A percentile compares a stretch with the other conserved stretches of the same genome.
Evolutionary conservation across 2,113 vertebrate genomes (phyloP).

Genomic region (Proteles cristata): DNA sequence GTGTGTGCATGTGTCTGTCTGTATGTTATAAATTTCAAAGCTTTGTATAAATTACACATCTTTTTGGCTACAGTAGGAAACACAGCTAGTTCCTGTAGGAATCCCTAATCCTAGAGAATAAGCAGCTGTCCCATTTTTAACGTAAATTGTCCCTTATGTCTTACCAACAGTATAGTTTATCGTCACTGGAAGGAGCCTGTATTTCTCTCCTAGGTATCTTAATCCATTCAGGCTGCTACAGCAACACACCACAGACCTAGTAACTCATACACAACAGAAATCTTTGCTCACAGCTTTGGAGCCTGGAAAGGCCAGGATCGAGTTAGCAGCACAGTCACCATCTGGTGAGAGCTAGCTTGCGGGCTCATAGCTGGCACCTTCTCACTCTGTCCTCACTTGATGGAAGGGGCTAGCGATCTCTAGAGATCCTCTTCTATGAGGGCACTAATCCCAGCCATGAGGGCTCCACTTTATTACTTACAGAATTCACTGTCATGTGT

Average conservation of each 20-base stretch:
- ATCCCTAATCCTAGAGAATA: not conserved
- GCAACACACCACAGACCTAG: not conserved
- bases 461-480: not conserved
- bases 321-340: not conserved
- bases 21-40: not conserved
- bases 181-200: not conserved
- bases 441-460: not conserved
- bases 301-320: not conserved
- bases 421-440: not conserved
- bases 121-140: not conserved
- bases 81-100: not conserved
- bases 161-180: not conserved
- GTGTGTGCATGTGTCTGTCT: fast-evolving
- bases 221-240: not conserved
- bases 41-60: not conserved
- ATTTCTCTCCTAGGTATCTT: not conserved
- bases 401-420: not conserved
- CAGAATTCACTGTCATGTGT: not conserved
- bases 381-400: not conserved
- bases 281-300: not conserved
- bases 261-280: not conserved
- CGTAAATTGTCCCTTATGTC: not conserved
- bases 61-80: not conserved
- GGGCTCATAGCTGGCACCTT: not conserved
- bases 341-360: not conserved